Base-by-base conservation (phyloP, 1,140 invertebrate genomes). In the Stenopsyche tienmushanensis region DNA sequence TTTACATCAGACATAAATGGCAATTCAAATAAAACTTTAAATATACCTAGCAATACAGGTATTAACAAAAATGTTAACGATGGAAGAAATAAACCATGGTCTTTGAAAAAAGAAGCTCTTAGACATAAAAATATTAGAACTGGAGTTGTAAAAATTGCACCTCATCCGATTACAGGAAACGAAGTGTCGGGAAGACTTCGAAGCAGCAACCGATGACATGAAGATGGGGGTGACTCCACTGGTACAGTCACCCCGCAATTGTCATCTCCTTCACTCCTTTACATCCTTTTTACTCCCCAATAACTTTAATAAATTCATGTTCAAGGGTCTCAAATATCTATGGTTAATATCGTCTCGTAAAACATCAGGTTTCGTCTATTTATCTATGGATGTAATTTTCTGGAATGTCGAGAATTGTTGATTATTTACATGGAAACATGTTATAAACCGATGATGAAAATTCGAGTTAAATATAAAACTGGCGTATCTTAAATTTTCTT, bases 11-110 rank as follows among this genome's bases (percentile, higher is more conserved):
- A 64, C 52, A 62, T 62, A 53, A 64, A 64, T 60, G 62, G 70
- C 41, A 73, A 73, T 25, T 70, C 65, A 2, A 76, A 74, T 17
- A 77, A 74, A 41, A 71, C 73, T 7, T 74, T 72, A 25, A 73
- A 57, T n/a, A 76, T 72, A 47, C 72, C 73, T 50, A n/a, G n/a
- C n/a, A n/a, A n/a, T n/a, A 67, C 67, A 20, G 74, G 74, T 8
- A 74, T 73, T 45, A 29, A 69, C 1, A 75, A 72, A 50, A 73
- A 42, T 26, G 72, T 62, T 26, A 71, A 72, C 34, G 76, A 73
- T 53, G 18, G 45, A 2, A 64, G 64, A 26, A 24, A 10, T 0
- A 66, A 66, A 34, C 21, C 24, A 1, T 55, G 47, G 57, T 57
- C 54, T 23, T 39, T 10, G 25, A 42, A 66, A 62, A 21, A 24